A percentile compares a stretch with the other conserved stretches of the same genome.
These are phyloP conservation scores for Mystacornis crossleyi DNA, from an alignment of 2,113 vertebrate species.

Conservation along the genomic window DNA sequence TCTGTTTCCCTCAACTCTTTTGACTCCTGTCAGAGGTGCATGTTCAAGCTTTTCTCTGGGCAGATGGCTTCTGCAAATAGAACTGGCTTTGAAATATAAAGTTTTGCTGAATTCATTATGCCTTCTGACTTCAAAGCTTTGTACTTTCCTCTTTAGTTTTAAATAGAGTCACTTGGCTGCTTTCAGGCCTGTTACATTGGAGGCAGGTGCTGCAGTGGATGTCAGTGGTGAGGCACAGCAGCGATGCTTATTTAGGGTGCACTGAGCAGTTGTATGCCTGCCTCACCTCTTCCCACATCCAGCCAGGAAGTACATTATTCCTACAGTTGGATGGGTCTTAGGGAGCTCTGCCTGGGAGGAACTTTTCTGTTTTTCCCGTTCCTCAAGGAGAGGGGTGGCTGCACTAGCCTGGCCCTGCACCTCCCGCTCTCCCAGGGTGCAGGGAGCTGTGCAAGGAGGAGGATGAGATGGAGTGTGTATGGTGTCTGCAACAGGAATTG, in stretches of 20 bases:
- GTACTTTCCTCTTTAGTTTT: conserved; percentile 47
- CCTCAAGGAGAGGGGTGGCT: neutral
- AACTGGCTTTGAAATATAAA: conserved; percentile 58
- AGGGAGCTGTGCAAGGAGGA: neutral
- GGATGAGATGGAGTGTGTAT: neutral
- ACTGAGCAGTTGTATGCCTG: neutral
- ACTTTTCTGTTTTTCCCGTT: neutral
- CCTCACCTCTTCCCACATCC: neutral
- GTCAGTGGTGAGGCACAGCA: neutral
- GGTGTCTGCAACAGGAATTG: neutral
- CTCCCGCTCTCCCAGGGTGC: neutral
- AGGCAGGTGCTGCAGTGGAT: neutral
- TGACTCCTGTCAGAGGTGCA: conserved; percentile 45
- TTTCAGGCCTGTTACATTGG: neutral
- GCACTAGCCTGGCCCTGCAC: neutral
- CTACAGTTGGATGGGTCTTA: neutral
- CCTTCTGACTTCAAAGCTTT: conserved; percentile 65
- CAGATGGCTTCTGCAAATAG: conserved; percentile 66
- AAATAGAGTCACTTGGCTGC: conserved; percentile 20
- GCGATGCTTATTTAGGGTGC: fast-evolving
- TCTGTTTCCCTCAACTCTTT: conserved; percentile 42
- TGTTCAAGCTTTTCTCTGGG: conserved; percentile 30
- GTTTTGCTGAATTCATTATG: conserved; percentile 54
- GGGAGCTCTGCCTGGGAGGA: neutral
- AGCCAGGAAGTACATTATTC: neutral